Conservation (phyloP, 1,140 invertebrate genomes). For the Trichonephila clavipes region DNA sequence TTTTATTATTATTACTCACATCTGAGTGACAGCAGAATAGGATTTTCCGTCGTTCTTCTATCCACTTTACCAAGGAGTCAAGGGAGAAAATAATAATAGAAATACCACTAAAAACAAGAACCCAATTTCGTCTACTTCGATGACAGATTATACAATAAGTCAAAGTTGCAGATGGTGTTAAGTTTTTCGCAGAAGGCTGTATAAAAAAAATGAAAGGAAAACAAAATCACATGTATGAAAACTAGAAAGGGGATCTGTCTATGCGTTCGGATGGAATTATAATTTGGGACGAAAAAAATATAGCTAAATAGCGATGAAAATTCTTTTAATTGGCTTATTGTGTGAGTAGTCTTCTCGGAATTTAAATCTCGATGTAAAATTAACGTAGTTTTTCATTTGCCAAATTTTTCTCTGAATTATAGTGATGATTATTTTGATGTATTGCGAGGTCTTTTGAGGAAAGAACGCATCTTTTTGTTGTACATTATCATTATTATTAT, state of each 20-base stretch:
- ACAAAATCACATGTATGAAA: not conserved
- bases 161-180: not conserved
- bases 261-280: not conserved
- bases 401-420: not conserved
- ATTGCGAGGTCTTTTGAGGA: too few species aligned
- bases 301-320: not conserved
- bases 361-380: not conserved
- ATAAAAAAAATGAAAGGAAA: not conserved
- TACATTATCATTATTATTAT: too few species aligned
- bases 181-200: not conserved
- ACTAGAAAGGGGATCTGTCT: not conserved
- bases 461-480: too few species aligned
- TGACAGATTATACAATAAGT: conserved; percentile 44
- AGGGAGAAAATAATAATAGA: not conserved
- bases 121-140: not conserved
- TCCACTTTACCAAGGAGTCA: not conserved
- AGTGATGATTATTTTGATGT: not conserved
- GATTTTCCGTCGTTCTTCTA: not conserved
- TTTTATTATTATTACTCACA: not conserved
- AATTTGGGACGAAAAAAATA: not conserved
- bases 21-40: conserved; percentile 22
- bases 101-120: not conserved
- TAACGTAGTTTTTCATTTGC: not conserved
- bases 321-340: not conserved
- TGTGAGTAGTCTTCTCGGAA: not conserved